Conservation (phyloP, 2,888 invertebrate genomes). For the Autographa pulchrina region DNA sequence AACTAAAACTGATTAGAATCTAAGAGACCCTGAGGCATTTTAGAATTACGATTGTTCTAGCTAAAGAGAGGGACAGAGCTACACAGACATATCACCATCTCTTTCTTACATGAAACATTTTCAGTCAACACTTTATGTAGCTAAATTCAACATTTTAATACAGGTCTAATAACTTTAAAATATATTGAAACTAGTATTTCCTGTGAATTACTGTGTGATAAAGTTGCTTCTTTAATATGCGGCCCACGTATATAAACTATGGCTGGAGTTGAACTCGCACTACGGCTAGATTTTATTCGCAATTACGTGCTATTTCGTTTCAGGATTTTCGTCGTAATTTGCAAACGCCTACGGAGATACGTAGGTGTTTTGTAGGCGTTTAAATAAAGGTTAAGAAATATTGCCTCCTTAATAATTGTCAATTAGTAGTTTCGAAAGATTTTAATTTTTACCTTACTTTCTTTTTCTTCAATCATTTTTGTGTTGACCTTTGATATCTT, state of each 20-base stretch:
- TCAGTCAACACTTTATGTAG: too few relatives aligned
- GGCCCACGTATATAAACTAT: not conserved
- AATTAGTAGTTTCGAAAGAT: not conserved
- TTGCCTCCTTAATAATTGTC: not conserved
- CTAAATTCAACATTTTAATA: too few relatives aligned
- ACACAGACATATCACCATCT: not conserved
- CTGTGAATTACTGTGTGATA: not conserved
- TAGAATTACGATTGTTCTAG: conserved; percentile 14
- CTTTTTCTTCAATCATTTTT: not conserved
- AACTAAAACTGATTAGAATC: conserved; percentile 24
- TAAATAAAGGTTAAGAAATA: not conserved
- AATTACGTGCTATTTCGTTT: not conserved
- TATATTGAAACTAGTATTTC: not conserved
- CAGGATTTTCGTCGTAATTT: not conserved
- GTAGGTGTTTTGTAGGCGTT: conserved; percentile 4
- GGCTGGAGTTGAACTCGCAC: not conserved
- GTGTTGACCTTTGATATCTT: too few relatives aligned
- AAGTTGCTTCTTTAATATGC: not conserved
- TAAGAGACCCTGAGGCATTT: conserved; percentile 14
- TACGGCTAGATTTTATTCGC: not conserved
- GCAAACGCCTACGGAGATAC: not conserved
- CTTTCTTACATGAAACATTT: too few relatives aligned
- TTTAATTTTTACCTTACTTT: not conserved
- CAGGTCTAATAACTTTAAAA: not conserved
- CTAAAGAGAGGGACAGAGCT: not conserved